phyloP scores from a whole-genome alignment of 2,113 vertebrate species.

The Pontoporia blainvillei region DNA sequence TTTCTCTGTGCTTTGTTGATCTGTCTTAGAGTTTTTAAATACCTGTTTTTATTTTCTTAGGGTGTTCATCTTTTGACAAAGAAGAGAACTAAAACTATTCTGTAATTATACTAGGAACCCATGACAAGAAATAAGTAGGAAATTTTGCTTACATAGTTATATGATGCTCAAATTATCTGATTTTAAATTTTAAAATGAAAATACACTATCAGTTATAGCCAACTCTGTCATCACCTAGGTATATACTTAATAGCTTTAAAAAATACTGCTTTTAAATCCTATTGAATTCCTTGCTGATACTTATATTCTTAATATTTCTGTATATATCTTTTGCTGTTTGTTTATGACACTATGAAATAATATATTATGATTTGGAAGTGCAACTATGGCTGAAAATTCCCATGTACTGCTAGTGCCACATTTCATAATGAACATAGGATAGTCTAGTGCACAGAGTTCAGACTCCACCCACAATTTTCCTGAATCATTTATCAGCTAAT shows the following conservation, averaged over 20 bases:
- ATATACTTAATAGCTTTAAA: background rate
- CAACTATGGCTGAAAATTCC: background rate
- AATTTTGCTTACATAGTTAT: background rate
- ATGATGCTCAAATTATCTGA: background rate
- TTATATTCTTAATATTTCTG: background rate
- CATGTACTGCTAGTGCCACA: no score
- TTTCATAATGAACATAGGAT: background rate
- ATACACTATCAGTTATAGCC: background rate
- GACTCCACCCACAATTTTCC: background rate
- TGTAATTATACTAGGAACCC: background rate
- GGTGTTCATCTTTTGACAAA: background rate
- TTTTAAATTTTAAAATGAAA: constrained; percentile 15
- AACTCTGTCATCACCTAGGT: background rate
- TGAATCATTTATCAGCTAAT: background rate
- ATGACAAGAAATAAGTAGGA: constrained; percentile 1
- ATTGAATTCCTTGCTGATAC: background rate
- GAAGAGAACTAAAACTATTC: background rate
- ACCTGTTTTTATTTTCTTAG: background rate
- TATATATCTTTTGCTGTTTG: background rate
- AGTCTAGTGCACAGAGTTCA: background rate
- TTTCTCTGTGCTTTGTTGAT: background rate
- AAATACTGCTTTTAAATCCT: background rate
- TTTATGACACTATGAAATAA: background rate
- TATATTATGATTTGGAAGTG: background rate
- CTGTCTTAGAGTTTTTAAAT: constrained; percentile 15